Percentiles rank a stretch among this genome's conserved stretches.
These are phyloP conservation scores for Dinocampus coccinellae DNA, from an alignment of 2,888 invertebrate genomes.

Conservation along the genomic window DNA sequence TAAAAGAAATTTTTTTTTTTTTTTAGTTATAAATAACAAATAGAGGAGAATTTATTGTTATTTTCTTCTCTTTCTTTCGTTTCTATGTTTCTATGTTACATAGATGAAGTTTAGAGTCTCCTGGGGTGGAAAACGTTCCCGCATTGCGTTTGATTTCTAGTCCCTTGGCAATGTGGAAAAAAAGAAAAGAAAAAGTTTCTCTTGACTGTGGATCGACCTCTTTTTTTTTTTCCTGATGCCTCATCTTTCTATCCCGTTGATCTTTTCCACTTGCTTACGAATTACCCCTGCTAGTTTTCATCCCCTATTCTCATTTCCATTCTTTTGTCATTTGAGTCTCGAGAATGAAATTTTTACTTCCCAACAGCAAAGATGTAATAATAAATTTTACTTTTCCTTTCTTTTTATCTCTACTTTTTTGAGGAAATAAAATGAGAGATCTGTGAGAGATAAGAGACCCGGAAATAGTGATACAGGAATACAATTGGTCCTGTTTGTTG, in stretches of 20 bases:
- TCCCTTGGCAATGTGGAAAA: slow-evolving; percentile 37
- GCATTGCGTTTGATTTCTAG: slow-evolving; percentile 60
- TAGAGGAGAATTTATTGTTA: background rate
- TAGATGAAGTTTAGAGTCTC: slow-evolving; percentile 57
- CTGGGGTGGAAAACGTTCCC: slow-evolving; percentile 48
- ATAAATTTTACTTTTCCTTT: slow-evolving; percentile 3
- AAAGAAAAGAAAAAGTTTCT: slow-evolving; percentile 18
- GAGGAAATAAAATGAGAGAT: background rate
- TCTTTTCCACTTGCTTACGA: slow-evolving; percentile 59
- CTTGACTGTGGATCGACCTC: slow-evolving; percentile 15
- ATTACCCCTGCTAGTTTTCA: slow-evolving; percentile 48
- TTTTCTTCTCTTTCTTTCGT: background rate
- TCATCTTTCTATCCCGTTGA: slow-evolving; percentile 31
- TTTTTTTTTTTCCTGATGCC: background rate
- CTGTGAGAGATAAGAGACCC: background rate
- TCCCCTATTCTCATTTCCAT: slow-evolving; percentile 61
- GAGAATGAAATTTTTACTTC: slow-evolving; percentile 47
- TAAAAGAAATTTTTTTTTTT: too few relatives aligned
- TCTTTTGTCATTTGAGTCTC: slow-evolving; percentile 54
- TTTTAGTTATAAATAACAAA: too few relatives aligned
- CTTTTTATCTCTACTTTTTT: slow-evolving; percentile 16
- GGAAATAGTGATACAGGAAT: background rate
- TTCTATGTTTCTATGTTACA: too few relatives aligned
- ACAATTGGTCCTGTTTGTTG: background rate
- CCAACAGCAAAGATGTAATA: background rate